Evolutionary conservation across 2,113 vertebrate genomes (phyloP), one percentile per base, ranked within the genome.

Genomic region (Entomyzon cyanotis): DNA sequence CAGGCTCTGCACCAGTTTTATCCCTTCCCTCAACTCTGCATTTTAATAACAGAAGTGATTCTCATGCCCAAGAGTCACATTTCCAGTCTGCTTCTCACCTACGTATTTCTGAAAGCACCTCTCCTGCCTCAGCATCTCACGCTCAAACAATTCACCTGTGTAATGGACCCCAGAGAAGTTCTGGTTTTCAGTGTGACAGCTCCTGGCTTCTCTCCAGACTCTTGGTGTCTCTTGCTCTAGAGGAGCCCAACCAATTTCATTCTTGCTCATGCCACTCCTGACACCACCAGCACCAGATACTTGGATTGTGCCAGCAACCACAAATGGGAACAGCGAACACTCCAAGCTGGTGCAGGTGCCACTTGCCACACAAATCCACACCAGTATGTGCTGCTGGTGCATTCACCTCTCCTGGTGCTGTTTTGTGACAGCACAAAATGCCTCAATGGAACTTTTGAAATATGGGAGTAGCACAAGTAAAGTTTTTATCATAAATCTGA

Each of bases 401-500:
- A 10, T 52, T 81, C 60, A 39, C 15, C 60, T 82, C 88, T 71
- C 44, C 75, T 59, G 70, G 69, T 0, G 1, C 4, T 46, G 39
- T 10, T 65, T 77, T 86, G 74, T 28, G 52, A 69, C 60, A 74
- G 84, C 59, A 60, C 0, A 0, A 81, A 68, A 80, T 23, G 58
- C 86, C 90, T 89, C 85, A 44, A 3, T 44, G 65, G 79, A 89
- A 82, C 79, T 84, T 90, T 1, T 93, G 92, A 94, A 93, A 93
- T 90, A 92, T 5, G 22, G 22, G 67, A 86, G 49, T 63, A 89
- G 59, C 60, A 92, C 31, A 87, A 59, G 67, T 60, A 8, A 87
- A 96, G 67, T 63, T 92, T 84, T 95, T 76, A 92, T 84, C 90
- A 89, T 53, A 95, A 94, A 94, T 96, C 93, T 94, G 92, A 89